Percentiles rank a stretch among this genome's conserved stretches.
Conservation (phyloP, 2,113 vertebrate genomes). For the Passer montanus region DNA sequence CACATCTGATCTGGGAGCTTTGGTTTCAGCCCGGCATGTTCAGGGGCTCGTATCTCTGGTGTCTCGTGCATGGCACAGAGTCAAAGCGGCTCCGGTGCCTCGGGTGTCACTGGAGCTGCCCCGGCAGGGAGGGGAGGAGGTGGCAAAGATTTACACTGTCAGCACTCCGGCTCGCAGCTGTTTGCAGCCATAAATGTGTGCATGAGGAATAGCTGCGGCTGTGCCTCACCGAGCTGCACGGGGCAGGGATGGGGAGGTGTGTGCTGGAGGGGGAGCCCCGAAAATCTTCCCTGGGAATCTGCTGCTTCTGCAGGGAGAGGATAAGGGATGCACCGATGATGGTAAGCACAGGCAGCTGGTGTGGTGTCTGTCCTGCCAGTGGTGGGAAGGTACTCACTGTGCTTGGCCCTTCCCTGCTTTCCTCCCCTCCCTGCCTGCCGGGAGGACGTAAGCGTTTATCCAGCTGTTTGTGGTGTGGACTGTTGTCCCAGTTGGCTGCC, state of each 20-base stretch:
- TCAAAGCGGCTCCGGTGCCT: neutral
- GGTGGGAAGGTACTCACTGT: neutral
- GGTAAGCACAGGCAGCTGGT: neutral
- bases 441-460: neutral
- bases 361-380: fast-evolving
- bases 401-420: neutral
- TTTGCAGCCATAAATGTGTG: neutral
- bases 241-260: neutral
- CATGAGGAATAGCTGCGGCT: neutral
- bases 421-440: neutral
- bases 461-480: neutral
- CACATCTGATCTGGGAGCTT: neutral
- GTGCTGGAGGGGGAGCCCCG: neutral
- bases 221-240: fast-evolving
- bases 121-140: slow-evolving; percentile 34
- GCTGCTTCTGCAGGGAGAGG: neutral
- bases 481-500: slow-evolving; percentile 25
- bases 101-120: slow-evolving; percentile 16
- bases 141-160: slow-evolving; percentile 32
- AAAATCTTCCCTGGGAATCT: neutral
- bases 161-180: slow-evolving; percentile 13
- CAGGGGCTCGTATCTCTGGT: neutral
- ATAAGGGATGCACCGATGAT: fast-evolving
- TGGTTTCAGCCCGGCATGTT: neutral
- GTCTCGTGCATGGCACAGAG: neutral